A percentile compares a stretch with the other conserved stretches of the same genome.
phyloP scores from a whole-genome alignment of 1,140 invertebrate species.

The Carcinoscorpius rotundicauda region DNA sequence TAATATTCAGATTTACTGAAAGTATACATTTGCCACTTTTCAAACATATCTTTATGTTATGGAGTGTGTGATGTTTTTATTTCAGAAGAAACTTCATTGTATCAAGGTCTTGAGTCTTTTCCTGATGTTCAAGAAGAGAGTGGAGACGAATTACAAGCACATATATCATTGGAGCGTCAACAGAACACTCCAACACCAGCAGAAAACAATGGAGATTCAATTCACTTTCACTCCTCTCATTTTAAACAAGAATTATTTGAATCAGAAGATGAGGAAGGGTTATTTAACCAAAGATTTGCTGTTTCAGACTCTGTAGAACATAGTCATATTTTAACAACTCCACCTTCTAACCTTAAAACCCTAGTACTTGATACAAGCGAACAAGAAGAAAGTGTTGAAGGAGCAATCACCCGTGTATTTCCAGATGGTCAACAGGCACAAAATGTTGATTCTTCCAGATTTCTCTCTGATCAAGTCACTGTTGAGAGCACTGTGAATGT shows the following conservation, averaged over 20 bases:
- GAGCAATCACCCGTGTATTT: neutral
- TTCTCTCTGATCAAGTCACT: neutral
- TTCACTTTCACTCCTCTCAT: neutral
- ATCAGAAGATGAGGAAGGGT: neutral
- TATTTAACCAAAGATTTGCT: neutral
- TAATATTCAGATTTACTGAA: too few species aligned
- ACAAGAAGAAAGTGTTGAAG: neutral
- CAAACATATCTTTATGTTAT: too few species aligned
- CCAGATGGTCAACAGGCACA: too few species aligned
- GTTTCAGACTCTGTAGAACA: neutral
- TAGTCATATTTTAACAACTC: neutral
- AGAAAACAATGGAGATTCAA: neutral
- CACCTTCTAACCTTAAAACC: neutral
- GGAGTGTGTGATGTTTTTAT: too few species aligned
- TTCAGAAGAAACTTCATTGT: neutral
- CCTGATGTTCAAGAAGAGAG: neutral
- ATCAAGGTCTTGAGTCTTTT: neutral
- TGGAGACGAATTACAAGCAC: neutral
- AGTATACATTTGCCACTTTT: too few species aligned
- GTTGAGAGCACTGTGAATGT: neutral
- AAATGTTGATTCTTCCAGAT: neutral
- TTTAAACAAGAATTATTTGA: neutral
- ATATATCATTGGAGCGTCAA: neutral
- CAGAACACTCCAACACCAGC: neutral
- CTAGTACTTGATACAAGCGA: neutral